Conservation (phyloP, 23 tunicate genomes). For the Diplosoma virens region DNA sequence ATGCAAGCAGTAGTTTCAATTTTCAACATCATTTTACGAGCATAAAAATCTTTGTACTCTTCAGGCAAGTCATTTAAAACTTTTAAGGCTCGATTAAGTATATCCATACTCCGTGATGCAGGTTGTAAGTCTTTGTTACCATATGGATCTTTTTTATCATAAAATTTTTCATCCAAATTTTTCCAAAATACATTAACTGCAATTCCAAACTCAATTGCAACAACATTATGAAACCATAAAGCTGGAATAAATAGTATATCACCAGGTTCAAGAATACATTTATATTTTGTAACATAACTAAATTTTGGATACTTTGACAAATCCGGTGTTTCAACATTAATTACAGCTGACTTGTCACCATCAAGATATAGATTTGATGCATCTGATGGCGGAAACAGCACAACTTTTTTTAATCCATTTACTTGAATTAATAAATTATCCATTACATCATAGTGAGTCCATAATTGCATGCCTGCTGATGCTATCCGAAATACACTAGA, state of each 20-base stretch:
- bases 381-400: slow-evolving; percentile 86
- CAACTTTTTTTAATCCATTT: slow-evolving; percentile 70
- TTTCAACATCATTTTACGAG: slow-evolving; percentile 57
- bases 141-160: slow-evolving; percentile 85
- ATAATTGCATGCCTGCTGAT: slow-evolving; percentile 82
- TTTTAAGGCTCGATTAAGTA: slow-evolving; percentile 62
- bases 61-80: slow-evolving; percentile 63
- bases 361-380: slow-evolving; percentile 66
- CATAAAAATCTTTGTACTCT: slow-evolving; percentile 87
- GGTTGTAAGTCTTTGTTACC: slow-evolving; percentile 92
- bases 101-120: slow-evolving; percentile 76
- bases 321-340: slow-evolving; percentile 63
- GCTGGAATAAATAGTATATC: slow-evolving; percentile 94
- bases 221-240: slow-evolving; percentile 94
- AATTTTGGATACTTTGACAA: slow-evolving; percentile 60
- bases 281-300: slow-evolving; percentile 44
- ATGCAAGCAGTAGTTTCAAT: slow-evolving; percentile 28
- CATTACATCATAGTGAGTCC: slow-evolving; percentile 99
- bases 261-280: slow-evolving; percentile 65
- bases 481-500: slow-evolving; percentile 90
- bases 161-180: slow-evolving; percentile 45
- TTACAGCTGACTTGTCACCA: slow-evolving; percentile 80
- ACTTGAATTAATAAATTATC: slow-evolving; percentile 90
- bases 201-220: slow-evolving; percentile 81
- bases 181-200: slow-evolving; percentile 97